Evolutionary conservation across 2,113 vertebrate species (phyloP), one percentile per base, ranked within the genome.

Genomic region (Scortum barcoo): DNA sequence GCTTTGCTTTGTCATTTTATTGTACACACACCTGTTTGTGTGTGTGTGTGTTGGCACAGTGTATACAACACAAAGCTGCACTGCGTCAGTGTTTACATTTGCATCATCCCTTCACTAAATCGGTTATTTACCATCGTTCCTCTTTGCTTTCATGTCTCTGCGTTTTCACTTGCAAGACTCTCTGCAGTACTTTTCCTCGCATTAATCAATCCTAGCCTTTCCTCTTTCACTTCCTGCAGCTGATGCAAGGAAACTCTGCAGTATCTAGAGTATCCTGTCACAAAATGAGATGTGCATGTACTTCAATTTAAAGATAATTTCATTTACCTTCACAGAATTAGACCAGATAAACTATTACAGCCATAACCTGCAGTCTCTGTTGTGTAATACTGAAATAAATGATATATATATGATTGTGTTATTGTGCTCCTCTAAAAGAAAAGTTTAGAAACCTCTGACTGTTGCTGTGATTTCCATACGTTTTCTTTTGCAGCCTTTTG

Each of bases 21-120:
- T 80, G 77, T 66, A 22, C 26, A 61, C 66, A 63, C 78, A 67
- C 62, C 72, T 76, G 53, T 70, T 46, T 74, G 22, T 75, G 48
- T 86, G 30, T 74, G 22, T 75, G 48, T 86, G 30, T 57, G 30
- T 51, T 42, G n/a, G 20, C n/a, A 62, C 33, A 2, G 24, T n/a
- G 14, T 13, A 11, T 70, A 76, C 38, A 8, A 48, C 2, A 44
- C 67, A 80, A 76, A 81, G 58, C 73, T 44, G 65, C 60, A 36
- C 13, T 38, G n/a, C 24, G 22, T 17, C 7, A 4, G 19, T 51
- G 42, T 50, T 67, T 73, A 14, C 16, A 60, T 57, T 28, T 28
- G 17, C 33, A 13, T 38, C 26, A 2, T 26, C 50, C 3, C 24
- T 40, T 40, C 14, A 20, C 22, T 54, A 28, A 53, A 66, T 7